Evolutionary conservation across 2,797 vertebrate genomes (phyloP).

Genomic region (Pteronotus mesoamericanus): DNA sequence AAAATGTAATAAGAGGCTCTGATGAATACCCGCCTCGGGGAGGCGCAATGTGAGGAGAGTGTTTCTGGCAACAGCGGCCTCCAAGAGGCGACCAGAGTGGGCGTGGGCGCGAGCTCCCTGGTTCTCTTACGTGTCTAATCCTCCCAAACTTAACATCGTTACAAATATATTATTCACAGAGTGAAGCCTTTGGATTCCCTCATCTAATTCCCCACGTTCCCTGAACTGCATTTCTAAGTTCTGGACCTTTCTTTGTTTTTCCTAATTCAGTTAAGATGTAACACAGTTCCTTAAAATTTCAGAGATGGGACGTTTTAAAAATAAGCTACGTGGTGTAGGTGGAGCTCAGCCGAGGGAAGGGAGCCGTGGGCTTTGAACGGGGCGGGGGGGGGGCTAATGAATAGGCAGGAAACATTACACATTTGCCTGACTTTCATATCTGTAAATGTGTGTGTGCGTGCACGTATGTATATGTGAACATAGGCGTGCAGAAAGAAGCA

Average conservation of each 20-base stretch:
- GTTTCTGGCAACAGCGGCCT: not conserved
- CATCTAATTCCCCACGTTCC: not conserved
- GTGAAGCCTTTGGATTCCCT: not conserved
- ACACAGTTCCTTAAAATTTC: not conserved
- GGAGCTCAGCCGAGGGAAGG: not conserved
- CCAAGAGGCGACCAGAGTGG: not conserved
- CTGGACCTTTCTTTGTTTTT: not conserved
- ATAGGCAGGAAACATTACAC: not conserved
- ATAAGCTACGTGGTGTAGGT: not conserved
- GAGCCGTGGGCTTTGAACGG: not conserved
- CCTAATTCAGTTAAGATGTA: not conserved
- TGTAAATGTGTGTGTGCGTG: not conserved
- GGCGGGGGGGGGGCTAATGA: not conserved
- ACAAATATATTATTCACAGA: conserved; percentile 39
- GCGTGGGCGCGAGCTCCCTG: not conserved
- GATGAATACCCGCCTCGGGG: conserved; percentile 36
- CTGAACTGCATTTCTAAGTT: not conserved
- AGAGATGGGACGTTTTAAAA: not conserved
- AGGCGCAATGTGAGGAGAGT: conserved; percentile 8
- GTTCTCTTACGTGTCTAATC: conserved; percentile 21
- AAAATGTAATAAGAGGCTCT: conserved; percentile 50
- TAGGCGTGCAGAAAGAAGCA: not conserved
- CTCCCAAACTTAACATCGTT: conserved; percentile 16
- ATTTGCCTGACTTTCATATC: not conserved
- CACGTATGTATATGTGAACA: not conserved